Conservation (phyloP, 2,113 vertebrate genomes). For the Platysternon megacephalum region DNA sequence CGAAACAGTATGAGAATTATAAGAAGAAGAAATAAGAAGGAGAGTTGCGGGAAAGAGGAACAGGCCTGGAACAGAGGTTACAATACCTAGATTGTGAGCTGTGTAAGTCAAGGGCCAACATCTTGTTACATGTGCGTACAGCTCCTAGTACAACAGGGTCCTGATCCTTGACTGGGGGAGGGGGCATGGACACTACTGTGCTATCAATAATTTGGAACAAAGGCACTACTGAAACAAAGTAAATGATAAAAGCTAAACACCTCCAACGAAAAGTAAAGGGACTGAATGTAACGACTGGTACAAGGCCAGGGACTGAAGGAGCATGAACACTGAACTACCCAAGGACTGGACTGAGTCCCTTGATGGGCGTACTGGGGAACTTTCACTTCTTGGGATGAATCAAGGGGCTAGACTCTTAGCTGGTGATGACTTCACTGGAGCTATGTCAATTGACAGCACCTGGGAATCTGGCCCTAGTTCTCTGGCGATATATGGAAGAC, state of each 20-base stretch:
- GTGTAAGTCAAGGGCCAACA: accelerated
- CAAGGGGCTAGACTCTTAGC: background rate
- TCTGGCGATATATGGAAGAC: background rate
- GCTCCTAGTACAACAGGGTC: background rate
- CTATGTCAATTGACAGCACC: background rate
- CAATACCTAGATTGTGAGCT: accelerated
- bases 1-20: background rate
- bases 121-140: background rate
- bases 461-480: background rate
- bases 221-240: background rate
- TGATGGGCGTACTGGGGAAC: accelerated
- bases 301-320: background rate
- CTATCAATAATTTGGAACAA: background rate
- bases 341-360: background rate
- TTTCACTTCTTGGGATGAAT: background rate
- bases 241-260: background rate
- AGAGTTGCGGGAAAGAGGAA: background rate
- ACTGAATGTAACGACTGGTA: background rate
- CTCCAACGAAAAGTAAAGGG: background rate
- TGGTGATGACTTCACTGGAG: too few relatives aligned
- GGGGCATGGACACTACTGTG: background rate
- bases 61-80: background rate
- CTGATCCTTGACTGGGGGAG: background rate
- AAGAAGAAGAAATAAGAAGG: background rate
- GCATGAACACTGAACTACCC: too few relatives aligned